Base-by-base conservation (phyloP, 2,888 invertebrate genomes). In the Keiferia lycopersicella region DNA sequence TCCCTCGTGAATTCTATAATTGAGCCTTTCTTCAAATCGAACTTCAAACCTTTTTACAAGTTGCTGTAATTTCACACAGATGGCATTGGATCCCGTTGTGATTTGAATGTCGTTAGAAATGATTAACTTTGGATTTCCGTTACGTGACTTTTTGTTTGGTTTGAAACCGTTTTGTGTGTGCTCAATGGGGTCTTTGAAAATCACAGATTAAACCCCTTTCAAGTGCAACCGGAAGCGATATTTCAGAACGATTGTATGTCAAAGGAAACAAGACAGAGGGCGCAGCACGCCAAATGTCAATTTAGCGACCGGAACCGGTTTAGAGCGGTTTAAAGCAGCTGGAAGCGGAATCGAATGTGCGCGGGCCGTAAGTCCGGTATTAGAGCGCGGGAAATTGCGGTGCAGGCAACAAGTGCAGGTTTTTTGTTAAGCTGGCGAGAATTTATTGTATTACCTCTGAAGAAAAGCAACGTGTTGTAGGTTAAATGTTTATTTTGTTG, bases 1-100 rank as follows among this genome's bases (percentile, higher is more conserved):
- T 70, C 70, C 70, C 70, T 56, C 64, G 67, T 63, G 70, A 66
- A 65, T 64, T 57, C 58, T 65, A 69, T 69, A 71, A 71, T 71
- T 69, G 66, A 64, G 66, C 65, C 65, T 63, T 67, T 63, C 65
- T 67, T 65, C 61, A 45, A 34, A n/a, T n/a, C n/a, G n/a, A n/a
- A n/a, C n/a, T n/a, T n/a, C n/a, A n/a, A 51, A 58, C 66, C 58
- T 68, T 68, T 63, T 63, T 60, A 57, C 53, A 62, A 60, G 60
- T 56, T 20, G 20, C n/a, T 41, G 60, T 62, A 62, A 64, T 64
- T 63, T 63, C 8, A 18, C 48, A 50, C 16, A 10, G 50, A 50
- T 20, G 11, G 18, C 20, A 10, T 60, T 61, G 11, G 50, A 50
- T 50, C 18, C 20, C 11, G 18, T 50, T 45, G 45, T n/a, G 45